These are phyloP conservation scores for Phytoseiulus persimilis DNA, from an alignment of 2,888 invertebrate genomes.

Conservation along the genomic window DNA sequence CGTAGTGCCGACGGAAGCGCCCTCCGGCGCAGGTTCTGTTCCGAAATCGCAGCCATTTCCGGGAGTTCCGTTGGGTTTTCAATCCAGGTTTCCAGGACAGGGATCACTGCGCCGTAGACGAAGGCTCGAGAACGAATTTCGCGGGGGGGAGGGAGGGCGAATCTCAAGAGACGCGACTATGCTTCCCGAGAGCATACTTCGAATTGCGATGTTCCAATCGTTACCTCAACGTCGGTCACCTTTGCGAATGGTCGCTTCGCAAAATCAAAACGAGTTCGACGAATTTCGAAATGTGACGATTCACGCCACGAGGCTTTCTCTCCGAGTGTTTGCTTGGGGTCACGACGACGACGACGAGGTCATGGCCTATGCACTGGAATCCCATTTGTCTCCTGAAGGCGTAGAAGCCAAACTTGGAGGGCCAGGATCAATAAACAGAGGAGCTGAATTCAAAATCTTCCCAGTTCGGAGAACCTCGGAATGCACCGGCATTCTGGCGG, in stretches of 20 bases:
- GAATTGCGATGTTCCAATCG: neutral
- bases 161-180: neutral
- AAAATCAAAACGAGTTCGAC: neutral
- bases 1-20: neutral
- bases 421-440: neutral
- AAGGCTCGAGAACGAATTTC: too few relatives aligned
- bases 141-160: neutral
- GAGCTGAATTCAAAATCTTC: neutral
- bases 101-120: neutral
- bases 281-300: neutral
- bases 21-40: neutral
- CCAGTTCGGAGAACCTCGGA: neutral
- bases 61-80: neutral
- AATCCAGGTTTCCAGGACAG: neutral
- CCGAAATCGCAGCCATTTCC: neutral
- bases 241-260: neutral
- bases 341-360: neutral
- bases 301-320: neutral
- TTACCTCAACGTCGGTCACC: neutral
- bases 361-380: constrained; percentile 37
- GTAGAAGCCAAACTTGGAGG: neutral
- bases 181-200: neutral
- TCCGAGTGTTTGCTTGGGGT: neutral
- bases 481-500: too few relatives aligned
- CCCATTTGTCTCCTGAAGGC: constrained; percentile 25